Conservation (phyloP, 2,888 invertebrate genomes). For the Apotomis capreana region DNA sequence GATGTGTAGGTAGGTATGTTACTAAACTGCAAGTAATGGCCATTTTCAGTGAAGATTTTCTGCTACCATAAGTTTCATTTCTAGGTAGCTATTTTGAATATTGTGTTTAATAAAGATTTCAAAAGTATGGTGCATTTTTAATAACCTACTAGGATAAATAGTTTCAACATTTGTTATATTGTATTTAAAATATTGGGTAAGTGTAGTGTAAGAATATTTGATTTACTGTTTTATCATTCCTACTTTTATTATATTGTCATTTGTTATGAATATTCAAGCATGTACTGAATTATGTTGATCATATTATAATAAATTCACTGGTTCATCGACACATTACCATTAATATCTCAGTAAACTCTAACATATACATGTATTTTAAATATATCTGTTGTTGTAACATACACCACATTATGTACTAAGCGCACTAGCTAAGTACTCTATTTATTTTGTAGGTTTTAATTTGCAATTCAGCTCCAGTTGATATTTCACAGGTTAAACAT, state of each 20-base stretch:
- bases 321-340: conserved; percentile 42
- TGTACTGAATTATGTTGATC: conserved; percentile 51
- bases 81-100: conserved; percentile 17
- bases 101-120: conserved; percentile 59
- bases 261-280: conserved; percentile 43
- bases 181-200: conserved; percentile 48
- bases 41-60: conserved; percentile 33
- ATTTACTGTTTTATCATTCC: conserved; percentile 47
- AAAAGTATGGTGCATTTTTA: conserved; percentile 62
- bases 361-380: not conserved
- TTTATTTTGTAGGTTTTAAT: no score
- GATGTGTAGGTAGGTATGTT: conserved; percentile 37
- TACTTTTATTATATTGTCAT: conserved; percentile 40
- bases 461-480: no score
- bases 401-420: not conserved
- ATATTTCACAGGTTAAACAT: no score
- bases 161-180: conserved; percentile 38
- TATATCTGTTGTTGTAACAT: not conserved
- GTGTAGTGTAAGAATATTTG: conserved; percentile 47
- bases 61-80: not conserved
- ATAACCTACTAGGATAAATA: conserved; percentile 50
- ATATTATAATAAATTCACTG: conserved; percentile 57
- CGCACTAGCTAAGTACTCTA: no score
- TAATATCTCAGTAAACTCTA: not conserved
- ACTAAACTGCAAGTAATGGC: conserved; percentile 41